Percentiles rank a stretch among this genome's conserved stretches.
Evolutionary conservation across 2,888 invertebrate species (phyloP).

Genomic region (Desoria tigrina): DNA sequence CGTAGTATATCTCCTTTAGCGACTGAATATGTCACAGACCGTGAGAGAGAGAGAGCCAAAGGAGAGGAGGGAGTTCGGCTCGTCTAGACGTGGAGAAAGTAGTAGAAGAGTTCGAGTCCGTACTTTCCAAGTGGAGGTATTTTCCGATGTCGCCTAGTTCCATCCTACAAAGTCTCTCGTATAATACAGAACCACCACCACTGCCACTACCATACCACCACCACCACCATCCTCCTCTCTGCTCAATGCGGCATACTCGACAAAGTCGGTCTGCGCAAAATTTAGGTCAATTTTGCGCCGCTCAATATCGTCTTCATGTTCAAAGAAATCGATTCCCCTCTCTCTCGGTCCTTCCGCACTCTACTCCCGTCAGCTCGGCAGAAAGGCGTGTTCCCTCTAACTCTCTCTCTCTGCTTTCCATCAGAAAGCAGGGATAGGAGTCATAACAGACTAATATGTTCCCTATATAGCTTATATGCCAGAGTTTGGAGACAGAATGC

Average conservation of each 20-base stretch:
- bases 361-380: neutral
- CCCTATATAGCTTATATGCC: too few relatives aligned
- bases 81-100: neutral
- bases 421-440: too few relatives aligned
- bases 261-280: slow-evolving; percentile 52
- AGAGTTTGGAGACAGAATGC: too few relatives aligned
- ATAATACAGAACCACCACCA: too few relatives aligned
- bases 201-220: neutral
- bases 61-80: too few relatives aligned
- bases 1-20: too few relatives aligned
- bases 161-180: too few relatives aligned
- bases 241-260: slow-evolving; percentile 41
- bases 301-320: slow-evolving; percentile 53
- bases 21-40: too few relatives aligned
- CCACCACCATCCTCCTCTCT: neutral
- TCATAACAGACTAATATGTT: too few relatives aligned
- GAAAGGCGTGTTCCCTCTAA: neutral
- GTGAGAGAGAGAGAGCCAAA: too few relatives aligned
- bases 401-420: neutral
- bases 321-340: slow-evolving; percentile 53
- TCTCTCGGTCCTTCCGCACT: slow-evolving; percentile 16
- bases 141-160: slow-evolving; percentile 1
- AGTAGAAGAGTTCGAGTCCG: neutral
- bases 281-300: slow-evolving; percentile 54
- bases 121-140: slow-evolving; percentile 8